Base-by-base conservation (phyloP, 2,797 vertebrate genomes). In the Enteromius trimaculatus region DNA sequence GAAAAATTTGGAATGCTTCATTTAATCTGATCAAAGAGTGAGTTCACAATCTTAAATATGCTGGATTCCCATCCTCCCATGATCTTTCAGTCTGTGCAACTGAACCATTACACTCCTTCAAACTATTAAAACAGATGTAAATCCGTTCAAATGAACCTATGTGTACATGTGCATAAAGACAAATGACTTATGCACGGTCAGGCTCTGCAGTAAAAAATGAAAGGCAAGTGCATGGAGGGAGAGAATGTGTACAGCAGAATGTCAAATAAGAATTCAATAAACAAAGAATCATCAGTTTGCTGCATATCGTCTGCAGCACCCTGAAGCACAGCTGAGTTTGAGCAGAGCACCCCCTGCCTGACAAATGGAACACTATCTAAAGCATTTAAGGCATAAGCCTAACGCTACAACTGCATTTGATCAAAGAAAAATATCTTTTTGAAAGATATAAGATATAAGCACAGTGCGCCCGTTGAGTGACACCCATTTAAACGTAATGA, bases 221-320 rank as follows among this genome's bases (percentile, higher is more conserved):
- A 53, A 37, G 21, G 21, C 4, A 17, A 76, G 53, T 76, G n/a
- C 74, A 26, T 76, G 26, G 49, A 85, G 44, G 6, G 65, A 31
- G 81, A 64, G 65, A 69, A 23, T 71, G 74, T 80, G 55, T 80
- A 68, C 49, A 47, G 74, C 78, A 85, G 60, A 80, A 81, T 82
- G 70, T 72, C 84, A 85, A 75, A 85, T 75, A 84, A 72, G 76
- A 80, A 85, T 87, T 51, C 62, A 83, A 85, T 86, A 87, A 74
- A 82, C 76, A 65, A 44, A 84, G 83, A 84, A 83, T 79, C 84
- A 75, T 84, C 29, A 34, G 26, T 72, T 64, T 64, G 23, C 64
- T 62, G 51, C 53, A n/a, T 66, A 44, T 81, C 51, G 37, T 79
- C 80, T 51, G 39, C 39, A 26, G 49, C 19, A 6, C 29, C 77